Conservation (phyloP, 92 coral and sea anemone species). For the Epizoanthus rinbou region DNA sequence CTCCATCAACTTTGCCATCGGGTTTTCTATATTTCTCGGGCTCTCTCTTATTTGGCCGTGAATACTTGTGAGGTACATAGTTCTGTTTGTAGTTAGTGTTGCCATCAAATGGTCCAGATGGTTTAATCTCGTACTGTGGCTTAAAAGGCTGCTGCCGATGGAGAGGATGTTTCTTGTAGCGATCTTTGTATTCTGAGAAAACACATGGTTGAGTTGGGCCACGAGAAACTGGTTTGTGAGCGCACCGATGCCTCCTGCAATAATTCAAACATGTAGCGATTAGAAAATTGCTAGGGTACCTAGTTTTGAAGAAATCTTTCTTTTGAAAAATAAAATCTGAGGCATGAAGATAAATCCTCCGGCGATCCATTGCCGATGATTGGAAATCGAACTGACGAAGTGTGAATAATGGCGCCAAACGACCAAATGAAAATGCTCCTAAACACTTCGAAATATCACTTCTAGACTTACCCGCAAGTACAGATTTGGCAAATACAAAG, state of each 20-base stretch:
- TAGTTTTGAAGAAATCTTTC: slow-evolving; percentile 3
- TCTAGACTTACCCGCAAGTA: slow-evolving; percentile 92
- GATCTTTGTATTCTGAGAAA: slow-evolving; percentile 94
- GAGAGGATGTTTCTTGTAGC: slow-evolving; percentile 82
- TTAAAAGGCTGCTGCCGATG: slow-evolving; percentile 85
- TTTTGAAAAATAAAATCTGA: not conserved
- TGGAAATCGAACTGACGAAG: not conserved
- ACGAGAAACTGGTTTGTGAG: slow-evolving; percentile 85
- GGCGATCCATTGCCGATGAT: not conserved
- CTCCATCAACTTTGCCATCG: slow-evolving; percentile 82
- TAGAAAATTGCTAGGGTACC: not conserved
- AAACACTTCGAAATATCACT: not conserved
- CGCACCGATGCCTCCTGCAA: slow-evolving; percentile 96
- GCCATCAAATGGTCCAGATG: slow-evolving; percentile 88
- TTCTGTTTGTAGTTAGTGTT: slow-evolving; percentile 80
- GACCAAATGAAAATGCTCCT: not conserved
- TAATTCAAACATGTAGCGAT: not conserved
- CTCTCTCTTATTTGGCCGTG: slow-evolving; percentile 87
- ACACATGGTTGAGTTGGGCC: slow-evolving; percentile 82
- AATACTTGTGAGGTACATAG: slow-evolving; percentile 77
- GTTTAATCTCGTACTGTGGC: slow-evolving; percentile 85
- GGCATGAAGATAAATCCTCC: not conserved
- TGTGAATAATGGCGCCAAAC: slow-evolving; percentile 14
- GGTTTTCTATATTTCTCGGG: slow-evolving; percentile 79
- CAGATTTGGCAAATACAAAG: slow-evolving; percentile 98